Percentiles rank a stretch among this genome's conserved stretches.
Evolutionary conservation across 1,140 invertebrate genomes (phyloP).

Genomic region (Drosophila repletoides): DNA sequence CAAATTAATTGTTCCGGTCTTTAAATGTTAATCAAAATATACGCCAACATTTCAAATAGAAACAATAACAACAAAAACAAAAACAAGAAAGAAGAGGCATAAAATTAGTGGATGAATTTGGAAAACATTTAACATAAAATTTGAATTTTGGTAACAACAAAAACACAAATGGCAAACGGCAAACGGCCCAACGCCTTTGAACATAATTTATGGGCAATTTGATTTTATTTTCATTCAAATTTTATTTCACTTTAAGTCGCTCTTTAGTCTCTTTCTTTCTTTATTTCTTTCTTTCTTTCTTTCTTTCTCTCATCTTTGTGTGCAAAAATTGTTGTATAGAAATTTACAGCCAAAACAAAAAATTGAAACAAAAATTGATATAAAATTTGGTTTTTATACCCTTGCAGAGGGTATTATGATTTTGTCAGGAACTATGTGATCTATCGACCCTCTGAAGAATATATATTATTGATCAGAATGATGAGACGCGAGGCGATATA

Average conservation of each 20-base stretch:
- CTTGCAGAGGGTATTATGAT: background rate
- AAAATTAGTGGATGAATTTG: conserved; percentile 29
- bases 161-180: conserved; percentile 22
- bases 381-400: conserved; percentile 3
- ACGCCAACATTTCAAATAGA: conserved; percentile 27
- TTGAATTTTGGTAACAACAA: conserved; percentile 16
- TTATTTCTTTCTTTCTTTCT: background rate
- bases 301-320: background rate
- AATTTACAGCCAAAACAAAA: conserved; percentile 38
- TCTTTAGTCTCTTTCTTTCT: conserved; percentile 8
- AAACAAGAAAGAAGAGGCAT: conserved; percentile 5
- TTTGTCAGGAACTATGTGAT: conserved; percentile 1
- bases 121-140: conserved; percentile 20
- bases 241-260: conserved; percentile 51
- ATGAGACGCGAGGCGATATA: too few species aligned
- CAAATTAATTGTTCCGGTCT: conserved; percentile 76
- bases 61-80: conserved; percentile 43
- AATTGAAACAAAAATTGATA: conserved; percentile 14
- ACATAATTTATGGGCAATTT: conserved; percentile 77
- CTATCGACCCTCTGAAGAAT: too few species aligned
- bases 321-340: conserved; percentile 56
- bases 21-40: conserved; percentile 78
- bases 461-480: too few species aligned
- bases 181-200: conserved; percentile 64
- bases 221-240: conserved; percentile 77